phyloP scores from a whole-genome alignment of 2,888 invertebrate genomes.

The Saturnia japonica region DNA sequence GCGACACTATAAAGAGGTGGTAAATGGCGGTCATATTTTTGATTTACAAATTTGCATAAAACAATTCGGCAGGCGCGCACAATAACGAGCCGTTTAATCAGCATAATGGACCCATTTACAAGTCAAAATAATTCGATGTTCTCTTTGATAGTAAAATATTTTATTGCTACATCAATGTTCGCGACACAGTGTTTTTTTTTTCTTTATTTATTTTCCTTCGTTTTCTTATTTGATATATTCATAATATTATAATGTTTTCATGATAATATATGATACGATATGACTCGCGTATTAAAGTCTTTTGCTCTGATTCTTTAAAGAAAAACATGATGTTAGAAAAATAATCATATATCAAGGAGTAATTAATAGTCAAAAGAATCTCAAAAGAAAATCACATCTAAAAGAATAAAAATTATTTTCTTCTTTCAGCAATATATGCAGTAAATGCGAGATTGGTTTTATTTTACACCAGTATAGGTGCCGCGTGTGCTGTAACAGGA shows the following conservation, averaged over 20 bases:
- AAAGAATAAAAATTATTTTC: background rate
- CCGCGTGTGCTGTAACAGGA: background rate
- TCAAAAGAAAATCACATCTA: too few relatives aligned
- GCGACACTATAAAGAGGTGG: conserved; percentile 35
- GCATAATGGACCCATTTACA: conserved; percentile 39
- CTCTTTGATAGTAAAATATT: conserved; percentile 33
- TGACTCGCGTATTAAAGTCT: too few relatives aligned
- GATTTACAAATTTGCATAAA: conserved; percentile 43
- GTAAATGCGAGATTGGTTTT: background rate
- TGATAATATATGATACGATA: too few relatives aligned
- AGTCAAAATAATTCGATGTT: conserved; percentile 39
- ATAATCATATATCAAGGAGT: too few relatives aligned
- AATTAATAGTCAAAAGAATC: too few relatives aligned
- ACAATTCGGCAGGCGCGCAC: conserved; percentile 32
- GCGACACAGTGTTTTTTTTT: background rate
- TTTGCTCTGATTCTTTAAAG: too few relatives aligned
- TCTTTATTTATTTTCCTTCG: background rate
- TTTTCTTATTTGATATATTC: background rate
- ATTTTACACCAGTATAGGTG: background rate
- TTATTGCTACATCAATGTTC: conserved; percentile 29
- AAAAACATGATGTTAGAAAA: too few relatives aligned
- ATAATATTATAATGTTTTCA: background rate
- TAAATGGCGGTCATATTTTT: conserved; percentile 43
- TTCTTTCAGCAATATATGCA: background rate
- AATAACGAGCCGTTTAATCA: conserved; percentile 37